Evolutionary conservation across 2,113 vertebrate genomes (phyloP).

Genomic region (Ochotona princeps): DNA sequence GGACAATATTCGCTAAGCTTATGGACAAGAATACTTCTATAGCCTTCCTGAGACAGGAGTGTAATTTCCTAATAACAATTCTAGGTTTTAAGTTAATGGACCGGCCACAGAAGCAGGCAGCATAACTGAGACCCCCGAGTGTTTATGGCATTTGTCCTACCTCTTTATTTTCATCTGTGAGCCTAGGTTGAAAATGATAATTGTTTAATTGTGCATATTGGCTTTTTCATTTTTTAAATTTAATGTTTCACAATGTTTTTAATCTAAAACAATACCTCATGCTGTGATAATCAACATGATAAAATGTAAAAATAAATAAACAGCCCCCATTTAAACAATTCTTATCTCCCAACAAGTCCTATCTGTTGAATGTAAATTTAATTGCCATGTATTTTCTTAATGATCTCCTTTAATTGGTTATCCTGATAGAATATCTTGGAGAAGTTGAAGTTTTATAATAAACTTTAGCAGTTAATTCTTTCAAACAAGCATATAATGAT

Average conservation of each 20-base stretch:
- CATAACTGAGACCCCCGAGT: slow-evolving; percentile 53
- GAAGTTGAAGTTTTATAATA: slow-evolving; percentile 64
- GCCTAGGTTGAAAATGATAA: slow-evolving; percentile 73
- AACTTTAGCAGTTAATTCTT: slow-evolving; percentile 68
- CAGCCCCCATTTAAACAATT: slow-evolving; percentile 69
- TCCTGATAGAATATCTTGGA: slow-evolving; percentile 68
- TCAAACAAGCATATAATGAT: slow-evolving; percentile 74
- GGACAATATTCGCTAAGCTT: not conserved
- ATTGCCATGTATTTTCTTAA: slow-evolving; percentile 84
- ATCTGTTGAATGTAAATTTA: slow-evolving; percentile 80
- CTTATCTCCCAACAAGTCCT: slow-evolving; percentile 82
- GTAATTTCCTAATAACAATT: slow-evolving; percentile 50
- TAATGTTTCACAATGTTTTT: slow-evolving; percentile 76
- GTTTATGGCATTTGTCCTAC: slow-evolving; percentile 58
- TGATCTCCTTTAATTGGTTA: slow-evolving; percentile 80
- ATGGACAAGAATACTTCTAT: not conserved
- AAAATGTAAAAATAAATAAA: slow-evolving; percentile 79
- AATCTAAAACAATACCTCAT: slow-evolving; percentile 79
- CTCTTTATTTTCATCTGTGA: slow-evolving; percentile 80
- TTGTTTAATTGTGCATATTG: slow-evolving; percentile 80
- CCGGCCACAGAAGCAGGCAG: not conserved
- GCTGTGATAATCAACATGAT: slow-evolving; percentile 80
- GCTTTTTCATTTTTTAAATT: slow-evolving; percentile 79
- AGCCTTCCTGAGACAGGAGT: slow-evolving; percentile 55
- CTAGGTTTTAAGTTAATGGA: slow-evolving; percentile 56